Percentiles rank a stretch among this genome's conserved stretches.
phyloP scores from a whole-genome alignment of 2,888 invertebrate genomes.

The Alcis repandata region DNA sequence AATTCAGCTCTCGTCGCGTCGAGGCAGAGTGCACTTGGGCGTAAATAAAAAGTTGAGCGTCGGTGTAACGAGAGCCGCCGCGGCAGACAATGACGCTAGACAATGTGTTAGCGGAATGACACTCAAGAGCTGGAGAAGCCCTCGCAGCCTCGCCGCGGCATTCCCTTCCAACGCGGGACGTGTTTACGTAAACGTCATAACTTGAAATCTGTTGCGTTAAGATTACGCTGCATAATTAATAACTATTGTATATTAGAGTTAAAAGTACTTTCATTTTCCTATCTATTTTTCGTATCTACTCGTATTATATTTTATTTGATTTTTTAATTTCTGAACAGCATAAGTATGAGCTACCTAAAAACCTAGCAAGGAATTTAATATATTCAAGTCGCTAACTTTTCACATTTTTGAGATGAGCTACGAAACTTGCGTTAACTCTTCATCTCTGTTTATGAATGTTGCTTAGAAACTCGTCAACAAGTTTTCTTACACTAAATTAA shows the following conservation, averaged over 20 bases:
- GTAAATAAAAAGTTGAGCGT: slow-evolving; percentile 85
- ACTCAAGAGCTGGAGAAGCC: slow-evolving; percentile 74
- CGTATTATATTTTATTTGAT: too few species aligned
- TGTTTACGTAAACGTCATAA: slow-evolving; percentile 27
- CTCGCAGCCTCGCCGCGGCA: slow-evolving; percentile 63
- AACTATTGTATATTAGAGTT: too few species aligned
- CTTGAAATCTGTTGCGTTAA: neutral
- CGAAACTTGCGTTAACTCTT: neutral
- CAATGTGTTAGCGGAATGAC: slow-evolving; percentile 82
- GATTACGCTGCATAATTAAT: neutral
- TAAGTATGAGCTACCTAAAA: too few species aligned
- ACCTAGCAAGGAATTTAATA: neutral
- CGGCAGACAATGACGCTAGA: slow-evolving; percentile 81
- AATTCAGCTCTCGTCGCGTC: slow-evolving; percentile 79
- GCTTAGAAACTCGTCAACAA: slow-evolving; percentile 12
- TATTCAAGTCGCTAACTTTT: neutral
- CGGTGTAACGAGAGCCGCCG: slow-evolving; percentile 75
- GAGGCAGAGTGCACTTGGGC: slow-evolving; percentile 83
- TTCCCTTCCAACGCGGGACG: slow-evolving; percentile 18
- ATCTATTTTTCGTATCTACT: too few species aligned
- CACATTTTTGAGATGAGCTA: neutral
- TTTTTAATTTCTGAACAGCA: too few species aligned
- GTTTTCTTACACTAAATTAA: slow-evolving; percentile 15
- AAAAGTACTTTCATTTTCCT: too few species aligned
- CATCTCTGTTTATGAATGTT: slow-evolving; percentile 2